Percentiles rank a stretch among this genome's conserved stretches.
Conservation (phyloP, 2,797 vertebrate genomes). For the Hemibagrus guttatus region DNA sequence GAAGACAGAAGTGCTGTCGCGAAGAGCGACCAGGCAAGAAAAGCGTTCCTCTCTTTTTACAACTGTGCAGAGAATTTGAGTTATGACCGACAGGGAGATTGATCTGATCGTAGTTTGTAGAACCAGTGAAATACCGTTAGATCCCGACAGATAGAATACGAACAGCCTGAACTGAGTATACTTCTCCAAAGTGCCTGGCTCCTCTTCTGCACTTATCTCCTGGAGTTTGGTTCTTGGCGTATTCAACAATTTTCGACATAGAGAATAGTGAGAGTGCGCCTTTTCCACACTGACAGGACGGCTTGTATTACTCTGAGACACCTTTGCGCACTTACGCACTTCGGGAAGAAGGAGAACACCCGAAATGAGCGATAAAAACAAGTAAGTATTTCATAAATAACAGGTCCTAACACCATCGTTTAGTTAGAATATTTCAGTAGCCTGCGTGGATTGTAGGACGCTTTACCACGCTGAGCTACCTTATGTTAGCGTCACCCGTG, state of each 20-base stretch:
- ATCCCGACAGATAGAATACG: constrained; percentile 50
- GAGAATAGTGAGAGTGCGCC: not conserved
- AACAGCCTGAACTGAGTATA: not conserved
- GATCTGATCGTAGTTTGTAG: constrained; percentile 33
- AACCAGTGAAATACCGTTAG: constrained; percentile 43
- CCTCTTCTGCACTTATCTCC: not conserved
- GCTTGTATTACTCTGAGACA: not conserved
- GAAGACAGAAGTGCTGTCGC: constrained; percentile 46
- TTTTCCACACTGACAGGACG: constrained; percentile 12
- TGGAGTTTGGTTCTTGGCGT: not conserved
- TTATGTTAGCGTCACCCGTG: not conserved
- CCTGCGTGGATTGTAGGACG: not conserved
- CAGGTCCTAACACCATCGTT: no score
- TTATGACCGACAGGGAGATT: constrained; percentile 18
- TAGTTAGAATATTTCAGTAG: not conserved
- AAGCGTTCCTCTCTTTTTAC: not conserved
- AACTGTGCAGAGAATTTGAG: constrained; percentile 30
- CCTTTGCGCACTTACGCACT: not conserved
- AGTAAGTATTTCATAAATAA: constrained; percentile 68
- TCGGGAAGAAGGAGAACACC: not conserved
- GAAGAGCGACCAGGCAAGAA: constrained; percentile 23
- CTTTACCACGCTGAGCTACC: not conserved
- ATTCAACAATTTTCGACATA: no score
- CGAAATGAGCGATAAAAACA: constrained; percentile 75
- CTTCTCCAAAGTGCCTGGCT: not conserved